Evolutionary conservation across 2,113 vertebrate species (phyloP).

Genomic region (Semnopithecus entellus): DNA sequence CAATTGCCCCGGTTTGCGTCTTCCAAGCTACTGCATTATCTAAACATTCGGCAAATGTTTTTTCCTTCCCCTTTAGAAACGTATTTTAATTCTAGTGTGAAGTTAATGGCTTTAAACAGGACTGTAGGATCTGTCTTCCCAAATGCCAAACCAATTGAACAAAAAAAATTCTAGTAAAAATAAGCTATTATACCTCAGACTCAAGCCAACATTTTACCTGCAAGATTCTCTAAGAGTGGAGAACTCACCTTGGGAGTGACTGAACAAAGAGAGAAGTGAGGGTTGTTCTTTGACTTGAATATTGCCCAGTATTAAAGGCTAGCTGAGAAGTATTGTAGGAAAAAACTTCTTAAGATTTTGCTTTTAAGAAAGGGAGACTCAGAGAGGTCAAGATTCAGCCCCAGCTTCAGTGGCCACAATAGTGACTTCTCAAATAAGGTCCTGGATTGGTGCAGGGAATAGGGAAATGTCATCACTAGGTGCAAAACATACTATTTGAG

Average conservation of each 20-base stretch:
- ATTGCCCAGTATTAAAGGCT: neutral
- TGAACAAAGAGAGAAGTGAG: neutral
- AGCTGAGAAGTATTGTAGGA: neutral
- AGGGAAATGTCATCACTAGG: neutral
- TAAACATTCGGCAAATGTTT: neutral
- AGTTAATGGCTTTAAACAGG: neutral
- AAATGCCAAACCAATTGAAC: neutral
- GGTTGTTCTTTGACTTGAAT: neutral
- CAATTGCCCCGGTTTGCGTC: fast-evolving
- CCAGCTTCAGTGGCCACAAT: neutral
- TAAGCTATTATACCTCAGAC: neutral
- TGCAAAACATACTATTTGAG: neutral
- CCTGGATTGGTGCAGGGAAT: neutral
- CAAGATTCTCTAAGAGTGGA: neutral
- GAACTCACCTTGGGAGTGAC: neutral
- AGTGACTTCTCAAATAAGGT: neutral
- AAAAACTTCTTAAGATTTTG: neutral
- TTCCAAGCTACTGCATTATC: neutral
- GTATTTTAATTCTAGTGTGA: neutral
- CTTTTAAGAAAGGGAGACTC: neutral
- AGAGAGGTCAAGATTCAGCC: neutral
- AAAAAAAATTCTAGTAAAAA: neutral
- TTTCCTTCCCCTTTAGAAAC: neutral
- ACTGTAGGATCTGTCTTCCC: neutral
- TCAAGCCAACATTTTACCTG: neutral